A percentile compares a stretch with the other conserved stretches of the same genome.
Conservation (phyloP, 2,797 vertebrate genomes). For the Lateolabrax maculatus region DNA sequence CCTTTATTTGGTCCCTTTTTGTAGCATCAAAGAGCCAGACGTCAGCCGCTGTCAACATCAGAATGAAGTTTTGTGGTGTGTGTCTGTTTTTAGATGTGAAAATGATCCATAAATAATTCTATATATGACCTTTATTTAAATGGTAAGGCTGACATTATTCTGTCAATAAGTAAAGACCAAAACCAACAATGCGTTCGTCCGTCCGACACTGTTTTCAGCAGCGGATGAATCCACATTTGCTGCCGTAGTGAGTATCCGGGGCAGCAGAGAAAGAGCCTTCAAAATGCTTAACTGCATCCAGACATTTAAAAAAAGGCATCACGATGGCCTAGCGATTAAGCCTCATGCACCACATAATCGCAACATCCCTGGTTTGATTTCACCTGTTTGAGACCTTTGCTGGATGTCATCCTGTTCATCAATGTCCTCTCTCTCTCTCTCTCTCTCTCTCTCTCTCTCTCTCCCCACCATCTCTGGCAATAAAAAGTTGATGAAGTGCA, state of each 20-base stretch:
- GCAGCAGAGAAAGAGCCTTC: too few species aligned
- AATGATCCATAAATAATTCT: not conserved
- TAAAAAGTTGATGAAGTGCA: too few species aligned
- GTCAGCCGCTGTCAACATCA: not conserved
- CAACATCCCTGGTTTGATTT: not conserved
- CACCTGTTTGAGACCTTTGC: not conserved
- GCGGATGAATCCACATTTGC: too few species aligned
- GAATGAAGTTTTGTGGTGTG: not conserved
- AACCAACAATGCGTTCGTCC: too few species aligned
- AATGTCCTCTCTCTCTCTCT: too few species aligned
- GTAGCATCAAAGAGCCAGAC: constrained; percentile 34
- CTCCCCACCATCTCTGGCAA: not conserved
- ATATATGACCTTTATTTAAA: not conserved
- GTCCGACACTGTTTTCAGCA: too few species aligned
- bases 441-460: not conserved
- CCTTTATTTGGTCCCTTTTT: constrained; percentile 45
- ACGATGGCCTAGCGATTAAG: not conserved
- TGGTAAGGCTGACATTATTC: too few species aligned
- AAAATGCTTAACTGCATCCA: too few species aligned
- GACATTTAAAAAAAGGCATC: not conserved
- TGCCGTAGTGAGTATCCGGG: too few species aligned
- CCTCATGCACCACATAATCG: not conserved
- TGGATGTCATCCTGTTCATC: not conserved
- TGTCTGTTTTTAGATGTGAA: not conserved
- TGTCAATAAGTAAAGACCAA: too few species aligned